Evolutionary conservation across 1,140 invertebrate genomes (phyloP).

Genomic region (Brachionus sp.): DNA sequence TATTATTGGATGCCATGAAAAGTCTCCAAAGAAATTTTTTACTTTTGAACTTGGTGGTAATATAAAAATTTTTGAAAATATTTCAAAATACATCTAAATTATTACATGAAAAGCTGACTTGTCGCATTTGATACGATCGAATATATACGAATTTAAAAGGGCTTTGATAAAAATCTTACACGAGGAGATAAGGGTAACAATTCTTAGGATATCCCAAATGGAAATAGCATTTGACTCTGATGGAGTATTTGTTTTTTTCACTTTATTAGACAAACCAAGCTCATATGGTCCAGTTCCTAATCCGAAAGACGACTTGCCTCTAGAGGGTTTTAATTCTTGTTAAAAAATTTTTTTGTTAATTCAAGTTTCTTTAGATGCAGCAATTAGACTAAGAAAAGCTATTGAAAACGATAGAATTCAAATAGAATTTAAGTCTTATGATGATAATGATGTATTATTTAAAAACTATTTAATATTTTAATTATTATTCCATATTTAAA

Average conservation of each 20-base stretch:
- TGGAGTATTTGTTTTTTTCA: constrained; percentile 28
- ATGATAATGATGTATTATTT: constrained; percentile 4
- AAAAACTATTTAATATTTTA: not conserved
- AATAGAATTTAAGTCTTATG: constrained; percentile 15
- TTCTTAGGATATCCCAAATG: constrained; percentile 10
- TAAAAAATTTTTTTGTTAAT: not conserved
- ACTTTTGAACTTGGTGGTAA: constrained; percentile 13
- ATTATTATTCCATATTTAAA: not conserved
- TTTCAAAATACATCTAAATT: not conserved
- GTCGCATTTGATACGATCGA: constrained; percentile 9
- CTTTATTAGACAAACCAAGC: not conserved
- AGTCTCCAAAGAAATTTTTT: not conserved
- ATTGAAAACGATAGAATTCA: constrained; percentile 16
- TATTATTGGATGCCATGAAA: not conserved
- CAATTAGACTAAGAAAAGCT: not conserved
- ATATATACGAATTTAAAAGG: constrained; percentile 27
- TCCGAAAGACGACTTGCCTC: not conserved
- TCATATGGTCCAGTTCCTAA: not conserved
- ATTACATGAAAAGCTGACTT: not conserved
- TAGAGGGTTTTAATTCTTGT: not conserved
- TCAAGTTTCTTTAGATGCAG: not conserved
- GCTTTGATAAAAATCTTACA: not conserved
- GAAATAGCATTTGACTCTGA: not conserved
- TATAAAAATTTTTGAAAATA: not conserved
- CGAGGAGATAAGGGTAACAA: not conserved